Base-by-base conservation (phyloP, 1,140 invertebrate species). In the Aplysia californica region DNA sequence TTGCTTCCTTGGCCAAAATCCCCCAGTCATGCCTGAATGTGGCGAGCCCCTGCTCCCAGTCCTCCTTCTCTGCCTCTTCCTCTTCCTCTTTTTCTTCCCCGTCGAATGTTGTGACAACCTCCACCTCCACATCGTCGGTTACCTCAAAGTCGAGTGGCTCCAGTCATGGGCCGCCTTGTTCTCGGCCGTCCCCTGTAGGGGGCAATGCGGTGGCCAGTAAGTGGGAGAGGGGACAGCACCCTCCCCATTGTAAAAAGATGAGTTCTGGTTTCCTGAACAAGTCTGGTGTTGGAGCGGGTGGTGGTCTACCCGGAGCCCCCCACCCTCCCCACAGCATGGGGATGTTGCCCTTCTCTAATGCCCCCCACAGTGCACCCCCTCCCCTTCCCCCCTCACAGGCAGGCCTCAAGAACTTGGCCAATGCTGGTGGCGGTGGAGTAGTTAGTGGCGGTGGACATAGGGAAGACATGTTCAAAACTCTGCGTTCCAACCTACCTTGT, bases 141-240 rank as follows among this genome's bases (percentile, higher is more conserved):
- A 5, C 44, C 4, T 50, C 59, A 1, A 50, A 41, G n/a, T 41
- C 41, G 21, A 15, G 10, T 21, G 41, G 4, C 4, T 31, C 72
- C 10, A 65, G 72, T 65, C 66, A 67, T 31, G 64, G 71, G n/a
- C 86, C 84, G 23, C 83, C 84, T 10, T 85, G 84, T 71, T 84
- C 84, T 10, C 70, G 85, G 44, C 86, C 84, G 69, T 80, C 80
- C 31, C 84, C 86, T 26, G 58, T 86, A 3, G 86, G 85, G 38
- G 86, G 84, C 20, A 87, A 87, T 75, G 80, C 78, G 50, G 59
- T 73, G 55, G 23, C 58, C 21, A 66, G 72, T 36, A 75, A 50
- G 39, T 75, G 72, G 72, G 72, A 66, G n/a, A 65, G 41, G 38
- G 39, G 29, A 55, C 68, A 55, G n/a, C 72, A 61, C 26, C 29